phyloP scores from a whole-genome alignment of 2,888 invertebrate genomes.

The Ophion slaviceki region DNA sequence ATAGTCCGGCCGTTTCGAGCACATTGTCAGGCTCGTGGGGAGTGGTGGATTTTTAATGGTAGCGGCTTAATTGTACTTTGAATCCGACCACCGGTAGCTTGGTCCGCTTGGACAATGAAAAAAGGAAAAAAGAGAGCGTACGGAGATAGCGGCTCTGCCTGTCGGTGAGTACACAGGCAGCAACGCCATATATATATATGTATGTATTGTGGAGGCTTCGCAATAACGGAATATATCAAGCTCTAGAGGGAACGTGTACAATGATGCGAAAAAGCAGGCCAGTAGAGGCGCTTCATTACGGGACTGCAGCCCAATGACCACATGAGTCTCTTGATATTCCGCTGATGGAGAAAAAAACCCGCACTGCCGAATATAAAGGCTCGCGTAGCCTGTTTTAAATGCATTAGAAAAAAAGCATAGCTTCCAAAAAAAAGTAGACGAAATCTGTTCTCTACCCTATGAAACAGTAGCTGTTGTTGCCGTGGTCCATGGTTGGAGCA shows the following conservation, averaged over 20 bases:
- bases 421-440: constrained; percentile 15
- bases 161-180: constrained; percentile 11
- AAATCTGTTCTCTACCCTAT: constrained; percentile 13
- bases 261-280: constrained; percentile 25
- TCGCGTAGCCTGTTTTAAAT: constrained; percentile 73
- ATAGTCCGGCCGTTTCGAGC: constrained; percentile 44
- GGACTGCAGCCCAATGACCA: constrained; percentile 4
- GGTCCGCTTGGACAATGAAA: constrained; percentile 11
- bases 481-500: not conserved
- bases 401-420: constrained; percentile 69
- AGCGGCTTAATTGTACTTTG: constrained; percentile 78
- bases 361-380: constrained; percentile 45
- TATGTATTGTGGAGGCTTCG: constrained; percentile 3
- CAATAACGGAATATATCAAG: constrained; percentile 41
- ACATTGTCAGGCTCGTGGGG: constrained; percentile 67
- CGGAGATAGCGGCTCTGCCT: constrained; percentile 39
- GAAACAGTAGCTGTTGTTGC: constrained; percentile 26
- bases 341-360: constrained; percentile 70
- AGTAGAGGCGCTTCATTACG: constrained; percentile 5
- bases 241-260: constrained; percentile 29
- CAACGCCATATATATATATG: not conserved
- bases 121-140: constrained; percentile 34
- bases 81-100: constrained; percentile 67
- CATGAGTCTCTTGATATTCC: constrained; percentile 68
- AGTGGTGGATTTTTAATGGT: constrained; percentile 78